Evolutionary conservation across 1,140 invertebrate genomes (phyloP), one percentile per base, ranked within the genome.

Genomic region (Ceratoteleas bidentatus): DNA sequence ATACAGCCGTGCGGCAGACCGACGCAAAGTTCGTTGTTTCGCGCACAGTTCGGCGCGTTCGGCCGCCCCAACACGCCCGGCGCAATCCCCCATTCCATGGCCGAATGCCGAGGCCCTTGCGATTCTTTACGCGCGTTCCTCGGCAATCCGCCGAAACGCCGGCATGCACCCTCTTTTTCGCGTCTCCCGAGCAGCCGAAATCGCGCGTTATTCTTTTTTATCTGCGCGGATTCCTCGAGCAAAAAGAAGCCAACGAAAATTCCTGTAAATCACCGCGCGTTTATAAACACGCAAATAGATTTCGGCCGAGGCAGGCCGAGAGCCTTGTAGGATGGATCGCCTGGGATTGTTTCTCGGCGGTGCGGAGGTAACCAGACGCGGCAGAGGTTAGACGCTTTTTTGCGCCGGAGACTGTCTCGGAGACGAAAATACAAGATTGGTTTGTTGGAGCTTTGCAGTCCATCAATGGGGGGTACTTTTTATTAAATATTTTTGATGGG

Each of bases 91-190:
- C 24, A 24, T 24, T 24, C 24, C 24, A 69, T 53, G 78, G 64
- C 56, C 61, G 85, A 85, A 85, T 85, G 74, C 85, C 80, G 56
- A 65, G 62, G 75, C 79, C 69, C 64, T 69, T 79, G 74, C 80
- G 84, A 85, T 85, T 85, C 84, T 85, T 85, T 83, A 85, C 80
- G 80, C 80, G 80, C 84, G 72, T 83, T 85, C 80, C 73, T 85
- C 81, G 82, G 73, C 83, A 82, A 77, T 85, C 80, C 76, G 81
- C 65, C 78, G 85, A 86, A 85, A 84, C 81, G 70, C 78, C 77
- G 81, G 78, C 72, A 85, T 80, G 80, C 80, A 83, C 77, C 80
- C 76, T 80, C 81, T 83, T 78, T 76, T 76, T 81, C 74, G 84
- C 75, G 75, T 81, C 80, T 77, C 54, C 57, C 36, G 61, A 74